Conservation (phyloP, 2,797 vertebrate genomes). For the Schizopygopsis malacanthus region DNA sequence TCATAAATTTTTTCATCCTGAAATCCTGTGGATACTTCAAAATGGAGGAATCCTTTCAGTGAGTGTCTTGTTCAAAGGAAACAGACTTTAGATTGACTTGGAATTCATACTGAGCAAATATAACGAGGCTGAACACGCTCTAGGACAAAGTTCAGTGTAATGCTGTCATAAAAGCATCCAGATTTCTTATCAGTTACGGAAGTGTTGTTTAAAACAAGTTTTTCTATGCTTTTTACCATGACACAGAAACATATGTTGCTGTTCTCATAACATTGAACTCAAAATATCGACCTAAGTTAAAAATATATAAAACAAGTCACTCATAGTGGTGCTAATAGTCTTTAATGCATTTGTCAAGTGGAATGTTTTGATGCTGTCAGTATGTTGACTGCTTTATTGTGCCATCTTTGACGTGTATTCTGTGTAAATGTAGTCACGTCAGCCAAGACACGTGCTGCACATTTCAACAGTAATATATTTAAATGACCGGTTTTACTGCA, state of each 20-base stretch:
- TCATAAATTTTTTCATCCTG: conserved; percentile 74
- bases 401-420: background rate
- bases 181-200: conserved; percentile 20
- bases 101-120: conserved; percentile 18
- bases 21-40: conserved; percentile 14
- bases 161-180: conserved; percentile 17
- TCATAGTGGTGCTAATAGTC: background rate
- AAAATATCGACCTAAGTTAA: background rate
- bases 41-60: background rate
- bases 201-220: background rate
- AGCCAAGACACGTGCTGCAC: background rate
- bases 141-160: conserved; percentile 54
- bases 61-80: background rate
- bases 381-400: conserved; percentile 11
- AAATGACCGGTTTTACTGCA: background rate
- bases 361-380: background rate
- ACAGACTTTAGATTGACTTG: background rate
- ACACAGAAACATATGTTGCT: background rate
- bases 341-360: background rate
- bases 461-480: background rate
- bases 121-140: background rate
- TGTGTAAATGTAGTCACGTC: background rate
- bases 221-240: background rate
- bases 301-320: background rate
- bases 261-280: background rate